Evolutionary conservation across 2,113 vertebrate species (phyloP), one percentile per base, ranked within the genome.

Genomic region (Lophius piscatorius): DNA sequence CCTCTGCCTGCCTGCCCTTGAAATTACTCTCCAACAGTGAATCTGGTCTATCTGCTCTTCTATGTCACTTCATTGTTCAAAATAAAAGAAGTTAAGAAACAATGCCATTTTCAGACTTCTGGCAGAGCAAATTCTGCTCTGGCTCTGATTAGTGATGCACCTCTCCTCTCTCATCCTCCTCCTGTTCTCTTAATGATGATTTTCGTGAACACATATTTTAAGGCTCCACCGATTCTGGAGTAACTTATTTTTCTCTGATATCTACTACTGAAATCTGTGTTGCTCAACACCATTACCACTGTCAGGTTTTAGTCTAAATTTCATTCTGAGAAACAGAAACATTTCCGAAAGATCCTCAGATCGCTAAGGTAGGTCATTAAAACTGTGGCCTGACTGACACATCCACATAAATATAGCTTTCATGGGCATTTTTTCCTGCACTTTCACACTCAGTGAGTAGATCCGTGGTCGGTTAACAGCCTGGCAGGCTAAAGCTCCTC

Each of bases 1-100:
- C 68, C 71, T 62, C 75, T 79, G 76, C 78, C 74, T 20, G 59
- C 66, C 75, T 85, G 76, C 80, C 75, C 55, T 78, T 35, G 33
- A 81, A 84, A 83, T 84, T 80, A 82, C 70, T 57, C 74, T 82
- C 48, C 41, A 28, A 42, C 66, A 76, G 66, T 48, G 63, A 54
- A 67, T 80, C 62, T 72, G 68, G 61, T 67, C 9, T 44, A 58
- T 21, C 61, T 67, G 57, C 54, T 61, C 69, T 78, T 54, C 60
- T 41, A 66, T 13, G 13, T 73, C 67, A 75, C 59, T 41, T 26
- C 33, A 44, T 21, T 33, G 60, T 63, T 17, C 39, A 74, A 71
- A 59, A 70, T 22, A 44, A 38, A 24, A 51, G 44, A 46, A 56
- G n/a, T 16, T 7, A 24, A 28, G 26, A 28, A 28, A 28, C 1